phyloP scores from a whole-genome alignment of 2,888 invertebrate species.

The Scaptomyza parva region DNA sequence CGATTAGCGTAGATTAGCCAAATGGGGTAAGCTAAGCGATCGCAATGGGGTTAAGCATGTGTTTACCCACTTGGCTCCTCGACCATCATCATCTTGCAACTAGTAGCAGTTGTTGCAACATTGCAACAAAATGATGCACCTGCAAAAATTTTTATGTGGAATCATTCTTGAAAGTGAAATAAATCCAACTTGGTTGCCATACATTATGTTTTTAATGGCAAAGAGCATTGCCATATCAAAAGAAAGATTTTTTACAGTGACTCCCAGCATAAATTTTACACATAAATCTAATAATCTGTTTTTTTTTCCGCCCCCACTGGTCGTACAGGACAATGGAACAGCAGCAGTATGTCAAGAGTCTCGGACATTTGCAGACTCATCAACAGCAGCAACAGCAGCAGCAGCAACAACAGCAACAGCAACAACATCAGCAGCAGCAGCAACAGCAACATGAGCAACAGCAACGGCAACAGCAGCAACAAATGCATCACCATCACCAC shows the following conservation, averaged over 20 bases:
- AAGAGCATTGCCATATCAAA: not conserved
- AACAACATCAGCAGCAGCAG: conserved; percentile 73
- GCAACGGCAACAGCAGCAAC: conserved; percentile 54
- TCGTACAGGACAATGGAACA: conserved; percentile 84
- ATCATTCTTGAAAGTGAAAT: conserved; percentile 5
- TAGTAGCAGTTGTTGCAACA: conserved; percentile 4
- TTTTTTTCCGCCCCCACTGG: conserved; percentile 66
- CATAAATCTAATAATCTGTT: conserved; percentile 82
- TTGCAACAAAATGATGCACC: conserved; percentile 5
- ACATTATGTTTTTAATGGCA: not conserved
- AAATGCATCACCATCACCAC: conserved; percentile 72
- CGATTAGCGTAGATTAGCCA: conserved; percentile 45
- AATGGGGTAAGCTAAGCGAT: conserved; percentile 9
- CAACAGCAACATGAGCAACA: conserved; percentile 82
- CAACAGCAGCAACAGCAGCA: conserved; percentile 76
- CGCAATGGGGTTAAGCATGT: conserved; percentile 46
- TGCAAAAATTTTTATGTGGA: not conserved
- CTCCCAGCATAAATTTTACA: conserved; percentile 48
- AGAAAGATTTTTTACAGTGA: too few relatives aligned
- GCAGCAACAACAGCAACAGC: conserved; percentile 75
- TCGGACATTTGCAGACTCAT: conserved; percentile 74
- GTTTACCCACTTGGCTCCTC: conserved; percentile 29
- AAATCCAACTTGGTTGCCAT: not conserved
- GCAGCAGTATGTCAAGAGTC: conserved; percentile 83
- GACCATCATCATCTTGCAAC: conserved; percentile 16